phyloP scores from a whole-genome alignment of 2,888 invertebrate genomes.

The Cryptocheilus praepositus region DNA sequence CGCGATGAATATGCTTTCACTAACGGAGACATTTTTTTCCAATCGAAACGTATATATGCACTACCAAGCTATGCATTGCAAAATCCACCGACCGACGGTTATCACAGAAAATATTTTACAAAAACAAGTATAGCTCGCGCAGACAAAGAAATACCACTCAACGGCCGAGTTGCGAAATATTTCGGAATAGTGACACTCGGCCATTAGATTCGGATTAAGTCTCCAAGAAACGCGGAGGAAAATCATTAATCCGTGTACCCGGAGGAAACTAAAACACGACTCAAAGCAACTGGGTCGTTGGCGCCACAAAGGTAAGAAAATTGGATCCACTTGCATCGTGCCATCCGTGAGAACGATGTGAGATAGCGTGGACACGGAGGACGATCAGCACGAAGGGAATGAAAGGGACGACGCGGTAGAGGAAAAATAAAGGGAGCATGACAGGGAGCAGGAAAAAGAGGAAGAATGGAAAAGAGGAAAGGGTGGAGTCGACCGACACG shows the following conservation, averaged over 20 bases:
- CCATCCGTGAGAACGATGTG: conserved; percentile 16
- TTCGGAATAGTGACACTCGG: neutral
- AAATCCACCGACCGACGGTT: too few relatives aligned
- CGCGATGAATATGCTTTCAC: too few relatives aligned
- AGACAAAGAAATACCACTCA: too few relatives aligned
- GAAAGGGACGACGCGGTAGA: too few relatives aligned
- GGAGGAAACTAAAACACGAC: conserved; percentile 14
- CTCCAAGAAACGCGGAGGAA: conserved; percentile 5
- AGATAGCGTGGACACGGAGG: neutral
- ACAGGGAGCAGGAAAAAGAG: neutral
- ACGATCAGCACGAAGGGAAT: neutral
- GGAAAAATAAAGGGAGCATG: neutral
- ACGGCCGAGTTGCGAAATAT: neutral
- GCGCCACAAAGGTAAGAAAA: conserved; percentile 34
- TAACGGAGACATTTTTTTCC: too few relatives aligned
- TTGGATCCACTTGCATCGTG: conserved; percentile 23
- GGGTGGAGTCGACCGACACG: neutral
- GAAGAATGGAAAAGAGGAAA: neutral
- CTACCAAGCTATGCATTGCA: too few relatives aligned
- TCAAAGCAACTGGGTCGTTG: conserved; percentile 14
- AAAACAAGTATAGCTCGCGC: too few relatives aligned
- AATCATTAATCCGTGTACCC: conserved; percentile 32
- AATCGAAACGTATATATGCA: too few relatives aligned
- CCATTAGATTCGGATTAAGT: conserved; percentile 2
- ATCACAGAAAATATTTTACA: too few relatives aligned